A percentile compares a stretch with the other conserved stretches of the same genome.
These are phyloP conservation scores for Abrostola triplasia DNA, from an alignment of 2,888 invertebrate species.

Conservation along the genomic window DNA sequence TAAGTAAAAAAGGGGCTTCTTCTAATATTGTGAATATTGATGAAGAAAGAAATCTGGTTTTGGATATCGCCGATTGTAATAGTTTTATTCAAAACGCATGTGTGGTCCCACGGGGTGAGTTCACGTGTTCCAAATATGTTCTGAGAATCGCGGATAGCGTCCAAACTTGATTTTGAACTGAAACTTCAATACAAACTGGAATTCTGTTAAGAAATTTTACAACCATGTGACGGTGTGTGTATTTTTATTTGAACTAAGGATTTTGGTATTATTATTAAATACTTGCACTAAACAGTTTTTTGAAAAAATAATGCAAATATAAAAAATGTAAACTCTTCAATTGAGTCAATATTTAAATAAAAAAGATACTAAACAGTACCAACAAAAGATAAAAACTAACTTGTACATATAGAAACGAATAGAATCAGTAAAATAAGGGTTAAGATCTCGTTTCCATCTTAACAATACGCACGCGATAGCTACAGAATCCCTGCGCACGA, in stretches of 20 bases:
- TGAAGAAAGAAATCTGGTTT: conserved; percentile 87
- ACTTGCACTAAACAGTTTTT: background rate
- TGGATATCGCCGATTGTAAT: conserved; percentile 72
- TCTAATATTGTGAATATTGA: conserved; percentile 88
- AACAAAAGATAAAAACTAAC: conserved; percentile 55
- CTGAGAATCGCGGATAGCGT: conserved; percentile 67
- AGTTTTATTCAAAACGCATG: conserved; percentile 73
- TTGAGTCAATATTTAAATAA: background rate
- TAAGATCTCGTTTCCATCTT: conserved; percentile 73
- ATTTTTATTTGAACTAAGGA: conserved; percentile 19
- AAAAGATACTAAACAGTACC: background rate
- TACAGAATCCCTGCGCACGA: conserved; percentile 85
- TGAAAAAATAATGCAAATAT: background rate
- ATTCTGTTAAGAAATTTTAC: conserved; percentile 33
- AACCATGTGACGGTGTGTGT: conserved; percentile 6
- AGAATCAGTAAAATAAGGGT: conserved; percentile 65
- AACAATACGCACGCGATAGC: conserved; percentile 83
- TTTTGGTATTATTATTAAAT: conserved; percentile 15
- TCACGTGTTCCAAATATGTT: conserved; percentile 73
- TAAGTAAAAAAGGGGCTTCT: conserved; percentile 84
- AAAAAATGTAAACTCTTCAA: background rate
- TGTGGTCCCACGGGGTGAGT: conserved; percentile 84
- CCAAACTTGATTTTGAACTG: conserved; percentile 68
- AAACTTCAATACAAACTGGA: conserved; percentile 46
- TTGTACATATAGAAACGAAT: conserved; percentile 59